Evolutionary conservation across 2,888 invertebrate species (phyloP).

Genomic region (Pantelozetes paolii): DNA sequence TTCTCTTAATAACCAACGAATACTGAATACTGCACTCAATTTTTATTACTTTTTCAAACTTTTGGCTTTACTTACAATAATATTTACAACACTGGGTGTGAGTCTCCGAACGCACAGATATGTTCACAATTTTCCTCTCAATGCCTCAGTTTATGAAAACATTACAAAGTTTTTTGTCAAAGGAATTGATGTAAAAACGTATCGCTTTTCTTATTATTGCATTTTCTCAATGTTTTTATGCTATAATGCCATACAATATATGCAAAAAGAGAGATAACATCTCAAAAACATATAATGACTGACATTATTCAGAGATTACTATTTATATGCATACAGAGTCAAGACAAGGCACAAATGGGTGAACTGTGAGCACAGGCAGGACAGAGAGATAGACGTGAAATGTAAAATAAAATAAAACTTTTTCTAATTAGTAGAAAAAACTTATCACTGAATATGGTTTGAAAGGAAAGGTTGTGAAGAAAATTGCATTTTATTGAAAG

Average conservation of each 20-base stretch:
- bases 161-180: background rate
- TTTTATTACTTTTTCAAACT: constrained; percentile 25
- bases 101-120: background rate
- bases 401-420: constrained; percentile 18
- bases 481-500: constrained; percentile 33
- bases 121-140: background rate
- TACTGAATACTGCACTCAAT: constrained; percentile 10
- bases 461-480: constrained; percentile 13
- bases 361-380: background rate
- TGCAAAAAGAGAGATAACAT: constrained; percentile 12
- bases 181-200: background rate
- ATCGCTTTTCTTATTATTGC: constrained; percentile 20
- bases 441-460: constrained; percentile 20
- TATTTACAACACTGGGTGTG: constrained; percentile 33
- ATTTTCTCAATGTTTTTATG: background rate
- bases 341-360: constrained; percentile 10
- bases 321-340: constrained; percentile 18
- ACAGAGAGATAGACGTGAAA: background rate
- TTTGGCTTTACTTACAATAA: constrained; percentile 23
- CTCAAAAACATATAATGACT: constrained; percentile 9
- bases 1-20: constrained; percentile 8
- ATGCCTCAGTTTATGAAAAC: background rate
- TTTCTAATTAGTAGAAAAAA: constrained; percentile 21
- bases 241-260: background rate
- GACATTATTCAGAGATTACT: constrained; percentile 18